Evolutionary conservation across 2,888 invertebrate genomes (phyloP).

Genomic region (Macaria liturata): DNA sequence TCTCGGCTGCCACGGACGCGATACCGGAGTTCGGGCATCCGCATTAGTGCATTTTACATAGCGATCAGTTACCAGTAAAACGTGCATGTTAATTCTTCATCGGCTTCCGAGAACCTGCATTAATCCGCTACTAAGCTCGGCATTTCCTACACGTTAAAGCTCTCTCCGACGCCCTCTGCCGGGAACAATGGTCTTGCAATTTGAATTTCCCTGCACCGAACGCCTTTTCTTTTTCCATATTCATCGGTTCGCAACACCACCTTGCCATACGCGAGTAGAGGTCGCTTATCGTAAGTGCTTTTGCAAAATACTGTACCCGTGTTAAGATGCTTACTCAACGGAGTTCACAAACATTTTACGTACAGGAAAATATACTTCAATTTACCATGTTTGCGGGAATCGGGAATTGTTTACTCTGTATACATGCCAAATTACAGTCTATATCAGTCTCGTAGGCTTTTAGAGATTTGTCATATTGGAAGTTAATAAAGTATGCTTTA

Average conservation of each 20-base stretch:
- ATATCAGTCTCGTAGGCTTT: slow-evolving; percentile 1
- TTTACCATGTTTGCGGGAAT: slow-evolving; percentile 2
- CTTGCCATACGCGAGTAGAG: slow-evolving; percentile 31
- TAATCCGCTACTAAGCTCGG: slow-evolving; percentile 55
- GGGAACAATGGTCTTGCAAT: slow-evolving; percentile 65
- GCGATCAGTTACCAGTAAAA: slow-evolving; percentile 26
- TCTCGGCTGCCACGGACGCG: too few relatives aligned
- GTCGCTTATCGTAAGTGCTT: slow-evolving; percentile 27
- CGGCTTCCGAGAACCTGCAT: slow-evolving; percentile 43
- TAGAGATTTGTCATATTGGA: too few relatives aligned
- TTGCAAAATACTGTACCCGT: slow-evolving; percentile 11
- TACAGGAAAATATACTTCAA: slow-evolving; percentile 6
- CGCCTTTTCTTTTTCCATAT: slow-evolving; percentile 59
- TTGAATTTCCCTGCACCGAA: slow-evolving; percentile 57
- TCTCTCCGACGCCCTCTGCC: slow-evolving; percentile 52
- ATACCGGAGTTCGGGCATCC: too few relatives aligned
- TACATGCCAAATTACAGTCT: background rate
- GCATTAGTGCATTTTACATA: slow-evolving; percentile 33
- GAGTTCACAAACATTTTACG: slow-evolving; percentile 7
- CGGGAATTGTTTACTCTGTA: slow-evolving; percentile 3
- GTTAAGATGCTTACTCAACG: slow-evolving; percentile 4
- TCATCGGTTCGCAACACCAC: slow-evolving; percentile 47
- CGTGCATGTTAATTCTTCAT: slow-evolving; percentile 34
- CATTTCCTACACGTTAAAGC: slow-evolving; percentile 61
- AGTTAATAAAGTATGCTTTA: too few relatives aligned